A percentile compares a stretch with the other conserved stretches of the same genome.
Evolutionary conservation across 2,797 vertebrate species (phyloP).

Genomic region (Siniperca undulata): DNA sequence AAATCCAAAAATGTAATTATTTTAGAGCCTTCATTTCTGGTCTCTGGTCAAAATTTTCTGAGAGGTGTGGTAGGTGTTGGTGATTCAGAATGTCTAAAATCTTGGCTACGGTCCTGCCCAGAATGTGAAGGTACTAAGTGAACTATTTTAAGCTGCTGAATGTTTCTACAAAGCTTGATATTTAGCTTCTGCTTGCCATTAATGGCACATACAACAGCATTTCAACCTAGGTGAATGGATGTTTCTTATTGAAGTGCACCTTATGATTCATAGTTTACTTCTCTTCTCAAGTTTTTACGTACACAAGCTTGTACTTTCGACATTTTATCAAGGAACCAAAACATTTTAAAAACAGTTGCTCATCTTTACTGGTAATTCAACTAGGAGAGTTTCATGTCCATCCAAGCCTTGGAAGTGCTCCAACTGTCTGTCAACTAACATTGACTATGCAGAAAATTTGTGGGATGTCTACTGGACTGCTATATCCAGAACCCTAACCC

Average conservation of each 20-base stretch:
- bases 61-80: no score
- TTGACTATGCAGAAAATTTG: not conserved
- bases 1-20: no score
- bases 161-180: no score
- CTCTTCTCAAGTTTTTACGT: not conserved
- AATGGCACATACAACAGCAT: no score
- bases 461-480: not conserved
- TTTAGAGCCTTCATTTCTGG: no score
- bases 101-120: no score
- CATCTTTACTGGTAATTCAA: not conserved
- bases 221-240: not conserved
- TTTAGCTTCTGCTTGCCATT: no score
- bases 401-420: not conserved
- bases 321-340: not conserved
- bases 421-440: slow-evolving; percentile 5
- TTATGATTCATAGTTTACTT: no score
- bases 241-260: not conserved
- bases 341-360: not conserved
- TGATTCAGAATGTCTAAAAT: no score
- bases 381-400: not conserved
- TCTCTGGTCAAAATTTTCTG: no score
- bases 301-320: not conserved
- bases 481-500: not conserved
- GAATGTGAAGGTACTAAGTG: no score
- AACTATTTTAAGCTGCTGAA: no score